Percentiles rank a stretch among this genome's conserved stretches.
Conservation (phyloP, 2,797 vertebrate species). For the Tinamus major region DNA sequence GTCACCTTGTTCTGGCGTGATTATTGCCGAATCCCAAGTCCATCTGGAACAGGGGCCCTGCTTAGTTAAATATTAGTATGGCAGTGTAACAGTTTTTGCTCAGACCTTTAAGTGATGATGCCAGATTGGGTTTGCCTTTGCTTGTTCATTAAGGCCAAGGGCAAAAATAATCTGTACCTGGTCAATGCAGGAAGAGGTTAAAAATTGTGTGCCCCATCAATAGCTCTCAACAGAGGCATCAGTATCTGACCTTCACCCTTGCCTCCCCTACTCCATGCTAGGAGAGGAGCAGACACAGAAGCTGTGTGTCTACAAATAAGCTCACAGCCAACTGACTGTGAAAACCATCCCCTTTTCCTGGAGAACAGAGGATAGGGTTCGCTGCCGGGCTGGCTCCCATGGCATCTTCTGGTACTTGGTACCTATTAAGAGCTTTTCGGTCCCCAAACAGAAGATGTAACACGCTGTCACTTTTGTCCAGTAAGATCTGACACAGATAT, state of each 20-base stretch:
- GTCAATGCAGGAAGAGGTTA: neutral
- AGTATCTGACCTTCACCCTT: neutral
- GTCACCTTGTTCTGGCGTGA: too few species aligned
- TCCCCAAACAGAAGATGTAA: neutral
- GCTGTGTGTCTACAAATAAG: neutral
- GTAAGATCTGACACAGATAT: accelerated
- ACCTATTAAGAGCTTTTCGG: neutral
- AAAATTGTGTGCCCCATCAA: neutral
- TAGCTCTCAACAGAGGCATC: neutral
- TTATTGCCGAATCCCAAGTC: too few species aligned
- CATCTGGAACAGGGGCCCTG: too few species aligned
- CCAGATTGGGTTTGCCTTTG: neutral
- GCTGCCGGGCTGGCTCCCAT: neutral
- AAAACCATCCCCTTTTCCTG: neutral
- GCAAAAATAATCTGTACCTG: neutral
- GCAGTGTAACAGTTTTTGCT: neutral
- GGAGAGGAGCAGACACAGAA: neutral
- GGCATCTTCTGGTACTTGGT: neutral
- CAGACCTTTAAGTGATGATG: neutral
- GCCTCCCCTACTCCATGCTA: accelerated
- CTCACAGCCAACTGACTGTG: neutral
- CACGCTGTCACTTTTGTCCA: accelerated
- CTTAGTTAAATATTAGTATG: neutral
- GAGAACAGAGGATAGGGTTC: neutral
- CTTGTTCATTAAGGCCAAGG: constrained; percentile 13